Conservation (phyloP, 1,140 invertebrate species). For the Zaprionus africanus region DNA sequence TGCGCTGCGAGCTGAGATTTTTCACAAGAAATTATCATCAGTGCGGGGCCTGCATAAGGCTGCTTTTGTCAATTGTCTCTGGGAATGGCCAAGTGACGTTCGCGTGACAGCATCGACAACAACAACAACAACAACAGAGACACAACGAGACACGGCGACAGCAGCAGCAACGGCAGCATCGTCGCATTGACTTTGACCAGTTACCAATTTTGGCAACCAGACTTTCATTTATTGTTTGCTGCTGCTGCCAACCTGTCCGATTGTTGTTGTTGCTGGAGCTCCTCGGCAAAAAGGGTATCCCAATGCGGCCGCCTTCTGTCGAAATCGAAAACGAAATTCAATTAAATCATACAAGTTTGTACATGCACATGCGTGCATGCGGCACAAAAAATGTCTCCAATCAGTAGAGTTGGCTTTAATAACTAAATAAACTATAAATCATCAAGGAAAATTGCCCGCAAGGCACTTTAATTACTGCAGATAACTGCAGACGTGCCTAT, state of each 20-base stretch:
- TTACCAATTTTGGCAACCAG: slow-evolving; percentile 77
- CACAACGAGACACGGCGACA: slow-evolving; percentile 17
- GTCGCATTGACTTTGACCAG: slow-evolving; percentile 68
- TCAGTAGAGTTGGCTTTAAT: neutral
- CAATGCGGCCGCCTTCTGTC: slow-evolving; percentile 1
- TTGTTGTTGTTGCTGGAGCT: slow-evolving; percentile 17
- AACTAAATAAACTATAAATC: neutral
- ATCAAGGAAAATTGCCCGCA: neutral
- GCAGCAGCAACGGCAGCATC: slow-evolving; percentile 47
- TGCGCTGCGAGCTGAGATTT: slow-evolving; percentile 69
- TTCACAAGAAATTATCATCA: slow-evolving; percentile 76
- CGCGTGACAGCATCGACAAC: slow-evolving; percentile 68
- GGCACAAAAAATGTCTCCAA: slow-evolving; percentile 2
- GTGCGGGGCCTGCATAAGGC: slow-evolving; percentile 32
- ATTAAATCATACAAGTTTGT: slow-evolving; percentile 15
- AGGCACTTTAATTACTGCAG: slow-evolving; percentile 4
- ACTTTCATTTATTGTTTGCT: slow-evolving; percentile 75
- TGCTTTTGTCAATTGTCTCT: slow-evolving; percentile 71
- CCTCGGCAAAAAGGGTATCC: slow-evolving; percentile 32
- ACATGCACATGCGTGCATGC: neutral
- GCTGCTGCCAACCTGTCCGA: slow-evolving; percentile 5
- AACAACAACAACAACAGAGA: slow-evolving; percentile 44
- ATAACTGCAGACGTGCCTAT: neutral
- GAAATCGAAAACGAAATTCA: slow-evolving; percentile 18
- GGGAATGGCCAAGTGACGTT: slow-evolving; percentile 55